Conservation (phyloP, 2,113 vertebrate species). For the Etia nguti region DNA sequence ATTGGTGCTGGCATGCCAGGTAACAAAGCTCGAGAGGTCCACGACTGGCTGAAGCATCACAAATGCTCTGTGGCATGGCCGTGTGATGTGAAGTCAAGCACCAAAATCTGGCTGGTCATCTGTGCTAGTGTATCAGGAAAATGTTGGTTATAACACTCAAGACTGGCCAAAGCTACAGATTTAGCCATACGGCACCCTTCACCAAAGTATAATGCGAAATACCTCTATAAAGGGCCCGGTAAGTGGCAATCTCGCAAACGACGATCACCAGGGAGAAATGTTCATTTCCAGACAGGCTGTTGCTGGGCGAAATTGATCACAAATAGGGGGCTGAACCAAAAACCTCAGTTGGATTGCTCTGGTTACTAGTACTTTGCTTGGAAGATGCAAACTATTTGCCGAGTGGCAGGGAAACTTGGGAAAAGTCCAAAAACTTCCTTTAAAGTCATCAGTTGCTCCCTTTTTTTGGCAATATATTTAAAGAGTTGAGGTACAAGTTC, state of each 20-base stretch:
- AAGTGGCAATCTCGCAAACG: background rate
- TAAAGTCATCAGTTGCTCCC: background rate
- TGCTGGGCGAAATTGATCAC: background rate
- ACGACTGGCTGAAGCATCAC: background rate
- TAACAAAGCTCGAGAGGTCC: background rate
- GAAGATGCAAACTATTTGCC: background rate
- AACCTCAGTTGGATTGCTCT: background rate
- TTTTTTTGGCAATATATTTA: background rate
- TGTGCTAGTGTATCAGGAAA: background rate
- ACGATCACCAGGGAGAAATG: background rate
- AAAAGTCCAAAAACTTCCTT: background rate
- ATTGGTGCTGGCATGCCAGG: background rate
- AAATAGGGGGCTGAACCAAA: background rate
- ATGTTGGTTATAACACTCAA: background rate
- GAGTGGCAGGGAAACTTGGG: background rate
- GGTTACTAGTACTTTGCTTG: background rate
- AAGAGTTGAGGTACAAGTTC: background rate
- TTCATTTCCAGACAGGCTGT: background rate
- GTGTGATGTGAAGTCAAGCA: background rate
- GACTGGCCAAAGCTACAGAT: fast-evolving
- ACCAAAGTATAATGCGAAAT: background rate
- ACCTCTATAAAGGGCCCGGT: background rate
- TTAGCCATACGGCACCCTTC: no score
- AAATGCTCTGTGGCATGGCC: background rate
- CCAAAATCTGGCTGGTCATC: background rate